Evolutionary conservation across 1,140 invertebrate genomes (phyloP), one percentile per base, ranked within the genome.

Genomic region (Nasonia vitripennis): DNA sequence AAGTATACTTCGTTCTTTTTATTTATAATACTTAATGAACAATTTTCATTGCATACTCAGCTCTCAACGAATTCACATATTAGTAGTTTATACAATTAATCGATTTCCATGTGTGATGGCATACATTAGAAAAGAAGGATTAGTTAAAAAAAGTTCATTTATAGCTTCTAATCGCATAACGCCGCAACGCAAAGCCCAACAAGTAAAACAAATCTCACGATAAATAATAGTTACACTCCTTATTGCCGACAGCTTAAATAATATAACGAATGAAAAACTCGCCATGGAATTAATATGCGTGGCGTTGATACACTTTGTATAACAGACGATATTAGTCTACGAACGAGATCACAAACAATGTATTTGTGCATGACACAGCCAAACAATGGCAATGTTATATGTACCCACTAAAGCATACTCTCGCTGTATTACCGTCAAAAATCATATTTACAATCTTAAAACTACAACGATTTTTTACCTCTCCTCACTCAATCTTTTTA

Each of bases 321-420:
- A 81, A 81, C 41, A 77, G 55, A 67, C 20, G 37, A 75, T 81
- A 85, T 55, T 85, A n/a, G 48, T 85, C 68, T 85, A 85, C 37
- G 23, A 77, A 86, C 55, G 74, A 81, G 70, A 78, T 80, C 70
- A 86, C 79, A 86, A 82, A 81, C 48, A 86, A 86, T 75, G 10
- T 77, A 86, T 86, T 86, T 86, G 84, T 86, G 84, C 84, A 81
- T 71, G 12, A 86, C 84, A 86, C 79, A 85, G 78, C 78, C 84
- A 77, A 86, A 74, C 48, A 81, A 86, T 86, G 74, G 84, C 80
- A 78, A 82, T 82, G 20, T 81, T 75, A 34, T 78, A 81, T n/a
- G 5, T 23, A 86, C 23, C 67, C 23, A 68, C 45, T 81, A 70
- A 81, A 86, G 31, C 27, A 81, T 71, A 78, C 37, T 81, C 67